Evolutionary conservation across 2,113 vertebrate genomes (phyloP), one percentile per base, ranked within the genome.

Genomic region (Ramphastos sulfuratus): DNA sequence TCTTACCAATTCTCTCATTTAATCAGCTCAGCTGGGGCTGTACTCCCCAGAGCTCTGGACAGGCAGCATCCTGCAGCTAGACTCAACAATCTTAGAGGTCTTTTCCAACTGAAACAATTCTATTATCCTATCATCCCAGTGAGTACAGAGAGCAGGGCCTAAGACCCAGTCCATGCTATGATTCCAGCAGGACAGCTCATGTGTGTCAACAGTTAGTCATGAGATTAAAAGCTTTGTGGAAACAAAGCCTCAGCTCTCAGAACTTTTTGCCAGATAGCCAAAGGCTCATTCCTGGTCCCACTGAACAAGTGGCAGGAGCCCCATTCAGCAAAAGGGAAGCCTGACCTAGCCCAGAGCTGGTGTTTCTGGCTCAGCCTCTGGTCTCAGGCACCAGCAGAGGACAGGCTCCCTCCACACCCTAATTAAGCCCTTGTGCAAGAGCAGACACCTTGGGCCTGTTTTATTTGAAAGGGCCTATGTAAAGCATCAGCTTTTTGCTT

Each of bases 251-350:
- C 55, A 70, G 60, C 75, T 66, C 87, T 91, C 50, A 81, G 85
- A 81, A 81, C 70, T 85, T 15, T 64, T 5, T 37, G 52, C 84
- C 93, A 94, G 87, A 72, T 35, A 85, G 93, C 93, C 87, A 78
- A 73, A 72, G 89, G 85, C 87, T 91, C 87, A 91, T 63, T 93
- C 76, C 91, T 91, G 79, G 30, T 92, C 54, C 72, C 48, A 23
- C 27, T 78, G 85, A 92, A 65, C 54, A 84, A 31, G 7, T 14
- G 82, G 89, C 85, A 94, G 30, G 42, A 76, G 65, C 93, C 91
- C 79, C 85, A 90, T 31, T 59, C 61, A 52, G 89, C 80, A 85
- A 50, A 92, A 92, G 4, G 16, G 85, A 94, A 85, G 72, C 56
- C 67, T 0, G 76, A 72, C 25, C 89, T 74, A 44, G 72, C 77